phyloP scores from a whole-genome alignment of 1,140 invertebrate species.

The Drosophila lini region DNA sequence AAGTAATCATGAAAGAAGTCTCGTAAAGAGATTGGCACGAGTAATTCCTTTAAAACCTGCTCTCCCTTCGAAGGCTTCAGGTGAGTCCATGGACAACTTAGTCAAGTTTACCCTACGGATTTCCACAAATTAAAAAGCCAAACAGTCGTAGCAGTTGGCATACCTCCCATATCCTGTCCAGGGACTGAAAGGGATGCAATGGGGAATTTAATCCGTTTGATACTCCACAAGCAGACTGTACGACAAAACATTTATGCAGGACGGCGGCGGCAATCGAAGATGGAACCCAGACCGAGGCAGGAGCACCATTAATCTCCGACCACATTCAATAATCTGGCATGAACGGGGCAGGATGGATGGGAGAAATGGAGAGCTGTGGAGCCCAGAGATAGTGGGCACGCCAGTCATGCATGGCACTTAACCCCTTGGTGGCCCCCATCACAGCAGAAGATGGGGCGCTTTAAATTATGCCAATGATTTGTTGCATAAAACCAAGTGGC shows the following conservation, averaged over 20 bases:
- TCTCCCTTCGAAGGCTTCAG: conserved; percentile 2
- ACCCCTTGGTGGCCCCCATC: conserved; percentile 44
- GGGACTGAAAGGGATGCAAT: background rate
- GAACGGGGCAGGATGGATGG: conserved; percentile 10
- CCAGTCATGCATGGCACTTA: conserved; percentile 67
- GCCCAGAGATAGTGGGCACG: conserved; percentile 24
- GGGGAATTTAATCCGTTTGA: conserved; percentile 31
- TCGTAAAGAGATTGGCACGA: background rate
- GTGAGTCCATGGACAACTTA: conserved; percentile 9
- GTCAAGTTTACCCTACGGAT: conserved; percentile 9
- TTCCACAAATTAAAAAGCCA: conserved; percentile 24
- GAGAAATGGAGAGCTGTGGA: conserved; percentile 27
- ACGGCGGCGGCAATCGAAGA: conserved; percentile 13
- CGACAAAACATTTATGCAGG: conserved; percentile 35
- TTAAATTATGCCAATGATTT: conserved; percentile 83
- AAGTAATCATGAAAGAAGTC: background rate
- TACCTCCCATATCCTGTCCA: background rate
- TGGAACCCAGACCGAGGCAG: conserved; percentile 36
- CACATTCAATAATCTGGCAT: conserved; percentile 79
- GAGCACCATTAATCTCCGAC: conserved; percentile 78
- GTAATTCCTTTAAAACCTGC: background rate
- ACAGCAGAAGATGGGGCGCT: conserved; percentile 43
- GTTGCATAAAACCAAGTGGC: conserved; percentile 81
- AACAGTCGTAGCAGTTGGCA: conserved; percentile 2
- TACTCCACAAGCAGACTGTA: conserved; percentile 14